These are phyloP conservation scores for Steinernema feltiae DNA, from an alignment of 1,140 invertebrate genomes.

Conservation along the genomic window DNA sequence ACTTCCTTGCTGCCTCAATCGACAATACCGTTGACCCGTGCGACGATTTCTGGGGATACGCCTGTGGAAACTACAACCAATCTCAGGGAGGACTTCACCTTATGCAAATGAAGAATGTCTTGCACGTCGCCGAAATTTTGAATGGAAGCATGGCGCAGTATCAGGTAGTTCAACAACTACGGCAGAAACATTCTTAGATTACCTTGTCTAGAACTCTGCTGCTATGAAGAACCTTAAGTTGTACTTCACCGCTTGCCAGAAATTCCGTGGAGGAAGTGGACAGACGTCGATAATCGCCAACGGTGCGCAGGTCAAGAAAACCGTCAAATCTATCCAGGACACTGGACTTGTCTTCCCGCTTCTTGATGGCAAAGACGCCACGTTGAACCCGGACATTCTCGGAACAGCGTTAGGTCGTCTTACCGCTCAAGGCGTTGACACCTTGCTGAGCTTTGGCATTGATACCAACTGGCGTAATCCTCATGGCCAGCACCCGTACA, in stretches of 20 bases:
- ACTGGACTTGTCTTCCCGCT: conserved; percentile 1
- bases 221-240: conserved; percentile 24
- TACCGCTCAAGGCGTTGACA: conserved; percentile 25
- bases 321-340: background rate
- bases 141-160: conserved; percentile 29
- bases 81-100: background rate
- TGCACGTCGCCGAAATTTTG: conserved; percentile 18
- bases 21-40: conserved; percentile 76
- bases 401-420: conserved; percentile 31
- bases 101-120: background rate
- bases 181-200: background rate
- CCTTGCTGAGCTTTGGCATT: conserved; percentile 28
- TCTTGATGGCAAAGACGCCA: conserved; percentile 1
- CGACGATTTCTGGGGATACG: conserved; percentile 85
- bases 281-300: background rate
- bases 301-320: background rate
- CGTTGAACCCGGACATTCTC: background rate
- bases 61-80: conserved; percentile 81
- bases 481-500: conserved; percentile 28
- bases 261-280: background rate
- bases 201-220: conserved; percentile 12
- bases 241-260: conserved; percentile 28
- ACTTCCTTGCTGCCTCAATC: conserved; percentile 62
- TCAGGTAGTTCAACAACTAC: conserved; percentile 9
- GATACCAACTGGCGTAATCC: conserved; percentile 33